Conservation (phyloP, 2,797 vertebrate species). For the Sebastiscus albofasciatus region DNA sequence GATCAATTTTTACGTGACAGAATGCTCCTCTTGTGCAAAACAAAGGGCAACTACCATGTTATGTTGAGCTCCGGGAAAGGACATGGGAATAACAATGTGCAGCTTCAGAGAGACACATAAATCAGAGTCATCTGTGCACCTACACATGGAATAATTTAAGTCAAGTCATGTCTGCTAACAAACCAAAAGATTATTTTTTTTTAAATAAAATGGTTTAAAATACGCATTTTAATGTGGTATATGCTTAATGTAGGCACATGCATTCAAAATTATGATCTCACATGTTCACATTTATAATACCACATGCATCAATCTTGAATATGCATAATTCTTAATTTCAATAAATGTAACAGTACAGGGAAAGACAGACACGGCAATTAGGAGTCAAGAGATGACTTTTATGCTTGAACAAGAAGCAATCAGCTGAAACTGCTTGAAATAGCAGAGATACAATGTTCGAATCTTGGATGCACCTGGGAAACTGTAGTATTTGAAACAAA, state of each 20-base stretch:
- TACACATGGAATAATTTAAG: neutral
- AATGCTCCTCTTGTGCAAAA: slow-evolving; percentile 37
- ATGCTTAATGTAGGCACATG: neutral
- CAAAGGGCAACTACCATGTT: slow-evolving; percentile 45
- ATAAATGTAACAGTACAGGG: slow-evolving; percentile 47
- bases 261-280: slow-evolving; percentile 5
- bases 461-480: slow-evolving; percentile 73
- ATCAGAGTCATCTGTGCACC: slow-evolving; percentile 18
- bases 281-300: slow-evolving; percentile 3
- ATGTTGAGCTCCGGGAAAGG: slow-evolving; percentile 22
- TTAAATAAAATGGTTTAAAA: neutral
- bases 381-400: slow-evolving; percentile 64
- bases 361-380: slow-evolving; percentile 59
- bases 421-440: slow-evolving; percentile 67
- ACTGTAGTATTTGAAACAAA: slow-evolving; percentile 70
- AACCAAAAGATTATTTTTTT: neutral
- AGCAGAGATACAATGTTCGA: slow-evolving; percentile 63
- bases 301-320: slow-evolving; percentile 10
- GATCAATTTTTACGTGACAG: slow-evolving; percentile 62
- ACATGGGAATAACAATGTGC: slow-evolving; percentile 1
- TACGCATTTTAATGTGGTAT: neutral
- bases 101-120: slow-evolving; percentile 31
- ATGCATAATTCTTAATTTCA: slow-evolving; percentile 34
- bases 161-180: neutral
- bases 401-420: slow-evolving; percentile 74